Evolutionary conservation across 2,888 invertebrate genomes (phyloP), one percentile per base, ranked within the genome.

Genomic region (Leucoptera coffeella): DNA sequence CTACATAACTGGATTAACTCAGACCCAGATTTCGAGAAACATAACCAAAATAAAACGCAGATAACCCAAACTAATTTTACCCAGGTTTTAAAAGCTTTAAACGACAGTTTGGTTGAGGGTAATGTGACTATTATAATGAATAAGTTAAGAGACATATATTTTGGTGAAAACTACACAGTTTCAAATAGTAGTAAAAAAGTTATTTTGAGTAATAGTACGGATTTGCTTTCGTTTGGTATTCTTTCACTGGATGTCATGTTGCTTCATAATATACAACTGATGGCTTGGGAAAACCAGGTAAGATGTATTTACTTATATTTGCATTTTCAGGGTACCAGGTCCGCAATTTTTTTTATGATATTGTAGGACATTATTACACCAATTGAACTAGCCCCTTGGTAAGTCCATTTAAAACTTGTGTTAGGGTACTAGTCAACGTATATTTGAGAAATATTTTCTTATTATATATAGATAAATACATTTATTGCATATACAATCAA

Each of bases 241-340:
- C 35, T 77, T 34, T 73, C 75, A 0, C 36, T 77, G 26, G 77
- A 77, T 39, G 60, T 77, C 0, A 71, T 77, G 54, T 36, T 77
- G 27, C 35, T 78, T 3, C 73, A 74, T 41, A 74, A 74, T 39
- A 72, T 75, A 20, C 75, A 75, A 37, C 38, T 72, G 12, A 71
- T 75, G 58, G 74, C 74, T 1, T 73, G 74, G 69, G 73, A 72
- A 36, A 74, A 58, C 38, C 72, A 74, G 55, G 64, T 64, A 24
- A 25, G 39, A 29, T 17, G n/a, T 15, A 20, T 19, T 14, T 27
- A 13, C 4, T 6, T 12, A 9, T 14, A 24, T 23, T 5, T 12
- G 25, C 2, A 17, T 17, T 7, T n/a, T n/a, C n/a, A n/a, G n/a
- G n/a, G n/a, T n/a, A n/a, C n/a, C n/a, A n/a, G n/a, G n/a, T n/a